phyloP scores from a whole-genome alignment of 1,140 invertebrate species.

The Oryctes rhinoceros region DNA sequence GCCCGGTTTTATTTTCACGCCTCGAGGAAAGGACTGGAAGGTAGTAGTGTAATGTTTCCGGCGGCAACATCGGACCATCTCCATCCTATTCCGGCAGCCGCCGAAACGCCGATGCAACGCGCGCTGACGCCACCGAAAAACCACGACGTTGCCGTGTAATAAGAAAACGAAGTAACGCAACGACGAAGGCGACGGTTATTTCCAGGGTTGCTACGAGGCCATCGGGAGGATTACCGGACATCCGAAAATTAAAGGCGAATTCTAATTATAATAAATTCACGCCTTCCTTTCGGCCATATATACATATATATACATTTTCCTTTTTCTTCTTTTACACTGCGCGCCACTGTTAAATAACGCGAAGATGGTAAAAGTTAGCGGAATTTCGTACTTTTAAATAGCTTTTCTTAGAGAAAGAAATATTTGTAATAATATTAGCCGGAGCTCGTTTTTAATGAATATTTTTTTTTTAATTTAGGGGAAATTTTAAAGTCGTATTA shows the following conservation, averaged over 20 bases:
- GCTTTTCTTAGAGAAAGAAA: too few relatives aligned
- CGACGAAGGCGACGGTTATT: neutral
- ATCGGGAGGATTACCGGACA: conserved; percentile 35
- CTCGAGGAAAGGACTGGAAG: conserved; percentile 16
- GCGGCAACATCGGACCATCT: neutral
- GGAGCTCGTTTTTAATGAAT: too few relatives aligned
- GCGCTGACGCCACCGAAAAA: neutral
- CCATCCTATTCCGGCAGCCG: neutral
- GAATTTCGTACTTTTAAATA: too few relatives aligned
- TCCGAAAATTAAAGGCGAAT: conserved; percentile 32
- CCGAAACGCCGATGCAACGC: neutral
- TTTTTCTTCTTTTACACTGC: neutral
- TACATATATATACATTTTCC: neutral
- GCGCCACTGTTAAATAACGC: too few relatives aligned
- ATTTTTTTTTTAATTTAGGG: too few relatives aligned
- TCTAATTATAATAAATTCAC: conserved; percentile 36
- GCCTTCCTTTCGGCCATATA: neutral
- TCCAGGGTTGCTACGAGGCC: neutral
- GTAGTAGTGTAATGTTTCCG: neutral
- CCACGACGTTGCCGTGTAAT: neutral
- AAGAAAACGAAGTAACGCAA: conserved; percentile 6
- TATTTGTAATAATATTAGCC: too few relatives aligned
- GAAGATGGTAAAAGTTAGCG: too few relatives aligned
- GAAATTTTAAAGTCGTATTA: too few relatives aligned
- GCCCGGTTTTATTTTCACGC: neutral